Conservation (phyloP, 2,797 vertebrate genomes). For the Hippocampus kuda region DNA sequence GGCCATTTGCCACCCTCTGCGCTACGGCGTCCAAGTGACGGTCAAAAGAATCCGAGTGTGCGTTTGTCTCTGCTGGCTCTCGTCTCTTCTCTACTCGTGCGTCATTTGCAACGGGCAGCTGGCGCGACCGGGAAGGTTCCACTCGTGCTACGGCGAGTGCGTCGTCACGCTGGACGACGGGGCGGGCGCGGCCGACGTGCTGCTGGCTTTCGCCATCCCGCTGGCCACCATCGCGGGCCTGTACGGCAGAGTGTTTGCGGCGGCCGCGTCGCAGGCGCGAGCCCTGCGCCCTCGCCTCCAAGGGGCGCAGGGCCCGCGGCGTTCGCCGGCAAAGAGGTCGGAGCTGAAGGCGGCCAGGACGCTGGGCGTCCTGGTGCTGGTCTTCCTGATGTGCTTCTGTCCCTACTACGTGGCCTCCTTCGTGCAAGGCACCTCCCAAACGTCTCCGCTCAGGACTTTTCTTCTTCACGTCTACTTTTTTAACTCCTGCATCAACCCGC, state of each 20-base stretch:
- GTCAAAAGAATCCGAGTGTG: not conserved
- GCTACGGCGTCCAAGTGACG: conserved; percentile 15
- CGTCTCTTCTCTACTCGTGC: not conserved
- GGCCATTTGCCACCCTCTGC: conserved; percentile 29
- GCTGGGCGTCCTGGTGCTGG: conserved; percentile 36
- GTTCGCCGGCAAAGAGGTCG: conserved; percentile 3
- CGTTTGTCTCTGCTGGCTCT: conserved; percentile 24
- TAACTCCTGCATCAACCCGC: conserved; percentile 47
- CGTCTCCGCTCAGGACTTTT: conserved; percentile 1
- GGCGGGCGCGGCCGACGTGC: conserved; percentile 25
- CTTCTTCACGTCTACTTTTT: conserved; percentile 39
- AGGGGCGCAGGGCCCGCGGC: too few relatives aligned
- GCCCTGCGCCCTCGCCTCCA: conserved; percentile 22
- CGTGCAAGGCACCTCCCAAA: too few relatives aligned
- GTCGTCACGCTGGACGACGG: conserved; percentile 20
- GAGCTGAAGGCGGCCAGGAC: conserved; percentile 50
- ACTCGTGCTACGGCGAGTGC: conserved; percentile 49
- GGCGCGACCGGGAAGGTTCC: conserved; percentile 16
- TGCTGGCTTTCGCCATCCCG: conserved; percentile 35
- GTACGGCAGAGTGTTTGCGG: conserved; percentile 44
- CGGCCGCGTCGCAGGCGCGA: conserved; percentile 43
- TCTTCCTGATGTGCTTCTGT: conserved; percentile 47
- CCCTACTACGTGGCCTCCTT: conserved; percentile 31
- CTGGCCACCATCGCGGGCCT: conserved; percentile 31
- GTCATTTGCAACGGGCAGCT: conserved; percentile 7